Conservation (phyloP, 2,888 invertebrate genomes). For the Ditylenchus weischeri region DNA sequence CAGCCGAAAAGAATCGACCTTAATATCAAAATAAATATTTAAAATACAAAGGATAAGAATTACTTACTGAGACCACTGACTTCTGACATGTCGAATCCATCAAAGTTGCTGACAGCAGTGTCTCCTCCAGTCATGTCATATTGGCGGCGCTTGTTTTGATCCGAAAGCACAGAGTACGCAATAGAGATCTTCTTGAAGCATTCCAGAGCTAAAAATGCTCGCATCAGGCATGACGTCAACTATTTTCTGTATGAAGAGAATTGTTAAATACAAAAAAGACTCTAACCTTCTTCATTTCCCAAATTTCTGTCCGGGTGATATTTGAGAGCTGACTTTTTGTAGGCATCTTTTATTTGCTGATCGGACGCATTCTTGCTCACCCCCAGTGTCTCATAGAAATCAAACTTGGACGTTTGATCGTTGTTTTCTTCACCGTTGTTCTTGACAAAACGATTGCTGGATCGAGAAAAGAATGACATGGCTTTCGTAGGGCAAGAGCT, state of each 20-base stretch:
- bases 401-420: conserved; percentile 18
- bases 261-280: not conserved
- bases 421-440: too few relatives aligned
- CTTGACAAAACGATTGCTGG: too few relatives aligned
- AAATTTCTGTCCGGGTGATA: conserved; percentile 55
- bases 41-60: not conserved
- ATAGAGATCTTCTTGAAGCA: conserved; percentile 37
- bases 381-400: conserved; percentile 57
- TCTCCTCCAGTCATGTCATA: conserved; percentile 57
- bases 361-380: conserved; percentile 55
- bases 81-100: conserved; percentile 58
- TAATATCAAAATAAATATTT: conserved; percentile 16
- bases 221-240: not conserved
- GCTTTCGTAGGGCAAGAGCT: too few relatives aligned
- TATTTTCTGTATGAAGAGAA: not conserved
- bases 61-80: conserved; percentile 55
- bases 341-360: conserved; percentile 56
- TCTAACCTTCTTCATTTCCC: conserved; percentile 47
- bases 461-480: too few relatives aligned
- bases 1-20: conserved; percentile 58
- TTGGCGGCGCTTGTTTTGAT: conserved; percentile 57
- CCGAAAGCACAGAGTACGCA: conserved; percentile 57
- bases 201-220: conserved; percentile 2
- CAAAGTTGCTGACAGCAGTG: conserved; percentile 51
- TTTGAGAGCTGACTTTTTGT: conserved; percentile 55